These are phyloP conservation scores for Drosophila ogumai DNA, from an alignment of 1,140 invertebrate genomes.

Conservation along the genomic window DNA sequence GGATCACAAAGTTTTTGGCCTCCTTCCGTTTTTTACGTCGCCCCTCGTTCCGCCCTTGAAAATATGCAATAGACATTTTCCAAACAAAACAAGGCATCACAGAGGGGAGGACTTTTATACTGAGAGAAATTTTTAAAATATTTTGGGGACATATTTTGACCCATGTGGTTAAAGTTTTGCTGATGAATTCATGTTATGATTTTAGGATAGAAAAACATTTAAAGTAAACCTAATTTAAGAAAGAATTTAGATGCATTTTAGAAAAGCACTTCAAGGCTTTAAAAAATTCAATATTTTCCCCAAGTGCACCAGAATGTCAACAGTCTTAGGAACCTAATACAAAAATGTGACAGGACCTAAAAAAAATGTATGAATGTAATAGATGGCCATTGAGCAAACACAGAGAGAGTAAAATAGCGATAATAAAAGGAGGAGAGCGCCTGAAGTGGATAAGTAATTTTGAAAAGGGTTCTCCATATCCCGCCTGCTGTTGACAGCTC, in stretches of 20 bases:
- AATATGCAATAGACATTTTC: slow-evolving; percentile 40
- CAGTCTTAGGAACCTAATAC: slow-evolving; percentile 57
- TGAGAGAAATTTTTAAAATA: not conserved
- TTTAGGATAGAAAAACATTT: too few relatives aligned
- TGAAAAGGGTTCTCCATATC: slow-evolving; percentile 63
- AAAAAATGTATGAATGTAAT: slow-evolving; percentile 50
- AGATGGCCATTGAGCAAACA: slow-evolving; percentile 66
- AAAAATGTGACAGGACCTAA: slow-evolving; percentile 65
- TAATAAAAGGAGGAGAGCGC: slow-evolving; percentile 8
- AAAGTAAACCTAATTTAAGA: too few relatives aligned
- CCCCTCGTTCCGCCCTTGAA: slow-evolving; percentile 15
- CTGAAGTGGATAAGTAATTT: slow-evolving; percentile 29
- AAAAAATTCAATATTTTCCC: not conserved
- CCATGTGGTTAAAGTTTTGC: not conserved
- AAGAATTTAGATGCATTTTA: too few relatives aligned
- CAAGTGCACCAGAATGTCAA: slow-evolving; percentile 46
- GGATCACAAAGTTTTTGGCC: slow-evolving; percentile 61
- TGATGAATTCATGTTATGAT: not conserved
- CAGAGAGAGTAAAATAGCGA: slow-evolving; percentile 21
- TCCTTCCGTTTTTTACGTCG: slow-evolving; percentile 3
- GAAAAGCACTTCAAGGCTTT: not conserved
- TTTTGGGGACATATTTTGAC: not conserved
- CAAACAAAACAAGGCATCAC: slow-evolving; percentile 51
- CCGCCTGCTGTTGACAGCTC: slow-evolving; percentile 63
- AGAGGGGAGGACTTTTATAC: slow-evolving; percentile 11